A percentile compares a stretch with the other conserved stretches of the same genome.
phyloP scores from a whole-genome alignment of 2,888 invertebrate species.

The Hymenopus coronatus region DNA sequence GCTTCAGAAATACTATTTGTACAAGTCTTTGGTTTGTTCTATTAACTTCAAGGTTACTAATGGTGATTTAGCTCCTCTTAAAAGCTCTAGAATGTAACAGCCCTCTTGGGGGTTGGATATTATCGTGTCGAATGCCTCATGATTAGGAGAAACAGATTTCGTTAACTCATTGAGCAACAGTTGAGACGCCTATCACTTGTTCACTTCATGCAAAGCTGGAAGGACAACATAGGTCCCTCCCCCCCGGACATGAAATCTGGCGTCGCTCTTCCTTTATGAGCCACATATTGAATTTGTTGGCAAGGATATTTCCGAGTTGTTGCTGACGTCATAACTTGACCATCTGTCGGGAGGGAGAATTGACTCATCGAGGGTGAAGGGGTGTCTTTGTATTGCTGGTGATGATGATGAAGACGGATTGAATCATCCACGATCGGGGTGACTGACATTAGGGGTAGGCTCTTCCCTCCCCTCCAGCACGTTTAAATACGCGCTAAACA shows the following conservation, averaged over 20 bases:
- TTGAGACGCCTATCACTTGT: background rate
- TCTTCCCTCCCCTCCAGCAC: background rate
- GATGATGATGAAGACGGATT: conserved; percentile 4
- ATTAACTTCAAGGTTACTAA: too few relatives aligned
- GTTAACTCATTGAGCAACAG: background rate
- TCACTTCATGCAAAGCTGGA: background rate
- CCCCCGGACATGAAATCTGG: background rate
- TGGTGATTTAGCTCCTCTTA: too few relatives aligned
- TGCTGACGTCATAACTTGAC: conserved; percentile 18
- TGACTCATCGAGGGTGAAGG: conserved; percentile 18
- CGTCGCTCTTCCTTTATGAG: background rate
- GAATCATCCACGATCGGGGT: background rate
- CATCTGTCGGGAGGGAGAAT: conserved; percentile 17
- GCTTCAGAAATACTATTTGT: too few relatives aligned
- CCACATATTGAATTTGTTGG: conserved; percentile 11
- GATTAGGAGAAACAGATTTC: background rate
- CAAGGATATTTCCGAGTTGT: background rate
- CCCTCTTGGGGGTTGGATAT: background rate
- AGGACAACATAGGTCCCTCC: background rate
- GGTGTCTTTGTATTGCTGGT: conserved; percentile 1
- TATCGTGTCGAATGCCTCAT: background rate
- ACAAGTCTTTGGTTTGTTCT: too few relatives aligned
- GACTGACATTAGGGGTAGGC: background rate
- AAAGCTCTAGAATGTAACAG: too few relatives aligned
- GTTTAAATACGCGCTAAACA: background rate